Evolutionary conservation across 2,797 vertebrate species (phyloP), one percentile per base, ranked within the genome.

Genomic region (Alosa sapidissima): DNA sequence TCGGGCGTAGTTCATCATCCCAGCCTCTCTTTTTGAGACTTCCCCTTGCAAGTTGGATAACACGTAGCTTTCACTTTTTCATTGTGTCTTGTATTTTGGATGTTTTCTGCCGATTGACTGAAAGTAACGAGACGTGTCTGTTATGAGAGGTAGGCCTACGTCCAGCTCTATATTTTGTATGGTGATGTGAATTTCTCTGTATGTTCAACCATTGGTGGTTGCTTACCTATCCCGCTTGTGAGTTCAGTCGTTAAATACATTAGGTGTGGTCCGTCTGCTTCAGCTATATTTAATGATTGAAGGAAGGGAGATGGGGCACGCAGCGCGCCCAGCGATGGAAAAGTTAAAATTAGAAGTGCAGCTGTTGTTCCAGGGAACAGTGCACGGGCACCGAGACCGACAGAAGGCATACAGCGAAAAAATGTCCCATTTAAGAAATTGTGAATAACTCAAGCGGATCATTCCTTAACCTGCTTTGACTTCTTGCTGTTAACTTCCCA

Each of bases 331-430:
- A 88, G 87, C 87, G 91, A 84, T 85, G 89, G 87, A 88, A 75
- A 92, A 91, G 92, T 91, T 91, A 87, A 89, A 90, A 91, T 91
- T 91, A 92, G 93, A 91, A 88, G 88, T 87, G 91, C 90, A 92
- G 91, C 90, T 91, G 93, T 89, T 90, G 90, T 87, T 88, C 68
- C 51, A 91, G 85, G 84, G 58, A 88, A 85, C 84, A 51, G 72
- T 21, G 36, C 41, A 78, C 41, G 19, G 65, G 72, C 72, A 78
- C 41, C 41, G 36, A 21, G 72, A 41, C 9, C 16, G 1, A 36
- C 33, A 16, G 16, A 5, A 78, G 14, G 7, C 72, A 78, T 45
- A 5, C 68, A 78, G 7, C 11, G 58, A 62, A 62, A 62, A 21
- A 47, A 8, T 78, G 0, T 9, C 48, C 21, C 41, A 36, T 78